phyloP scores from a whole-genome alignment of 2,888 invertebrate species.

The Arrhopalites spinosus region DNA sequence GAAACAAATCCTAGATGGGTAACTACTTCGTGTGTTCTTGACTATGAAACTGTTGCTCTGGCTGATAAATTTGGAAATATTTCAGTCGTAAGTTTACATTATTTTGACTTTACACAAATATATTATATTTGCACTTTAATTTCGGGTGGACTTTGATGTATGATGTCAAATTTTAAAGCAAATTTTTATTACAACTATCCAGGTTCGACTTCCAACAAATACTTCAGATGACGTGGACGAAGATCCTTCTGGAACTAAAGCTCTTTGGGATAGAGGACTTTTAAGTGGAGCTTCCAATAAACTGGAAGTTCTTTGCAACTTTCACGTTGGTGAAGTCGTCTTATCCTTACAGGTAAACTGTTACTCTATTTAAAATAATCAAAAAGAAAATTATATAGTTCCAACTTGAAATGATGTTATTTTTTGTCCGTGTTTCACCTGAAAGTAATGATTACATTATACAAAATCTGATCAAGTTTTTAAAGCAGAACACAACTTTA shows the following conservation, averaged over 20 bases:
- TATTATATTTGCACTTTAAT: not conserved
- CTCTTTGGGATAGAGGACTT: slow-evolving; percentile 87
- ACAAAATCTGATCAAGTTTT: slow-evolving; percentile 47
- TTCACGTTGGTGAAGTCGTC: slow-evolving; percentile 94
- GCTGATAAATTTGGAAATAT: slow-evolving; percentile 99
- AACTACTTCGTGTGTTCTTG: slow-evolving; percentile 86
- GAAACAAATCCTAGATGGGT: slow-evolving; percentile 98
- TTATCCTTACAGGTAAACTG: slow-evolving; percentile 77
- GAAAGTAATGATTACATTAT: slow-evolving; percentile 52
- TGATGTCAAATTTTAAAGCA: not conserved
- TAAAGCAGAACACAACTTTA: not conserved
- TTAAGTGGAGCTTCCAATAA: slow-evolving; percentile 98
- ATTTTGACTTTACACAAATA: not conserved
- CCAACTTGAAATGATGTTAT: slow-evolving; percentile 49
- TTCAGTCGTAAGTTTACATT: slow-evolving; percentile 70
- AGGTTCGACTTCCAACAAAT: slow-evolving; percentile 80
- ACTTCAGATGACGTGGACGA: slow-evolving; percentile 98
- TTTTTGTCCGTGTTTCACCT: slow-evolving; percentile 57
- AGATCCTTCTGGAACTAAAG: slow-evolving; percentile 98
- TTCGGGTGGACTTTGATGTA: not conserved
- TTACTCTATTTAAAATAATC: not conserved
- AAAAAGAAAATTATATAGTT: slow-evolving; percentile 9
- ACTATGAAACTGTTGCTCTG: slow-evolving; percentile 94
- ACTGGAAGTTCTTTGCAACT: slow-evolving; percentile 87
- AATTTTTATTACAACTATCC: slow-evolving; percentile 10